A percentile compares a stretch with the other conserved stretches of the same genome.
These are phyloP conservation scores for Tiphia femorata DNA, from an alignment of 2,888 invertebrate species.

Conservation along the genomic window DNA sequence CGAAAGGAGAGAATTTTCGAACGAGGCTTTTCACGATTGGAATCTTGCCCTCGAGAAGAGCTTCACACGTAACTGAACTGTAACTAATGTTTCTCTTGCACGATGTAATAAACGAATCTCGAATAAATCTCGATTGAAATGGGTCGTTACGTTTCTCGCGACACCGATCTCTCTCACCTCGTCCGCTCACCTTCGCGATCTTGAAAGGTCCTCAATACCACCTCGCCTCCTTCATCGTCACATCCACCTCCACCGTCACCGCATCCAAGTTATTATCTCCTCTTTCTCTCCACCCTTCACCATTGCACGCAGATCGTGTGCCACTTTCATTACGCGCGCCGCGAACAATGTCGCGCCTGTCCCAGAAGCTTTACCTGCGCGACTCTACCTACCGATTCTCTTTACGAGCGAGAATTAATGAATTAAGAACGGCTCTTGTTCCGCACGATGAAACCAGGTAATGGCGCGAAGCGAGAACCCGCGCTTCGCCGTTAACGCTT, in stretches of 20 bases:
- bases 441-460: no score
- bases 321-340: conserved; percentile 28
- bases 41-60: no score
- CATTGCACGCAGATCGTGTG: conserved; percentile 16
- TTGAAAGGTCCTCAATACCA: background rate
- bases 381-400: conserved; percentile 4
- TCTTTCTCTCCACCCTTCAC: conserved; percentile 10
- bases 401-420: background rate
- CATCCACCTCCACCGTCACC: background rate
- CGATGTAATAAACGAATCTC: no score
- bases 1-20: no score
- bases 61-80: no score
- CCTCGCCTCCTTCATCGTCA: background rate
- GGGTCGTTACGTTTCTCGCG: background rate
- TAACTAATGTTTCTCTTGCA: no score
- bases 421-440: no score
- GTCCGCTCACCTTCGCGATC: background rate
- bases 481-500: no score
- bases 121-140: no score
- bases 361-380: conserved; percentile 19
- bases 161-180: no score
- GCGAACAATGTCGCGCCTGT: conserved; percentile 12
- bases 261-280: conserved; percentile 3
- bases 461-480: no score
- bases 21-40: no score